Evolutionary conservation across 53 echinoderm and acorn worm genomes (phyloP).

Genomic region (Echinarachnius parma): DNA sequence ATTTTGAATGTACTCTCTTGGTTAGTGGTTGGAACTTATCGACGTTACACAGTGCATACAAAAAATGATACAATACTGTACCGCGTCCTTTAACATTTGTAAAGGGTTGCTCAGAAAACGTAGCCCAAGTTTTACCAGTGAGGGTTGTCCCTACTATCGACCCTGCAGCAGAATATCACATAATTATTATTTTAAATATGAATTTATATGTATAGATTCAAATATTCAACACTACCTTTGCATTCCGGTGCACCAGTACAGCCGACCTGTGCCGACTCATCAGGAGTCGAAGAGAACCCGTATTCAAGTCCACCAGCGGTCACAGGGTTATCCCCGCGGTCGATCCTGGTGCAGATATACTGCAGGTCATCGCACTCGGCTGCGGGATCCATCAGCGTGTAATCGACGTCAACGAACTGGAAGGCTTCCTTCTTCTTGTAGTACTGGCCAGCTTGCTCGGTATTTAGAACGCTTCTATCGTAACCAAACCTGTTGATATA

Average conservation of each 20-base stretch:
- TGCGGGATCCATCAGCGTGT: conserved; percentile 43
- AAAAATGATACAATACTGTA: too few species aligned
- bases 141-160: too few species aligned
- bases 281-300: conserved; percentile 36
- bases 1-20: too few species aligned
- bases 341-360: conserved; percentile 73
- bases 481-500: conserved; percentile 26
- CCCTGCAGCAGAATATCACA: too few species aligned
- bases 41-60: too few species aligned
- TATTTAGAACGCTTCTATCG: conserved; percentile 29
- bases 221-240: too few species aligned
- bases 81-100: too few species aligned
- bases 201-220: too few species aligned
- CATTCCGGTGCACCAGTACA: conserved; percentile 65
- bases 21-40: too few species aligned
- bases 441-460: conserved; percentile 27
- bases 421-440: conserved; percentile 60
- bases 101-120: too few species aligned
- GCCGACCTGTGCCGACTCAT: conserved; percentile 58
- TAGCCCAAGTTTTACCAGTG: too few species aligned
- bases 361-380: conserved; percentile 60
- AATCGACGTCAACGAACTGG: conserved; percentile 18
- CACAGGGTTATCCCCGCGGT: conserved; percentile 63
- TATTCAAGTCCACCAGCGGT: conserved; percentile 55
- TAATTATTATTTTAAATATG: too few species aligned